Conservation (phyloP, 2,797 vertebrate species). For the Hyperoplus lanceolatus region DNA sequence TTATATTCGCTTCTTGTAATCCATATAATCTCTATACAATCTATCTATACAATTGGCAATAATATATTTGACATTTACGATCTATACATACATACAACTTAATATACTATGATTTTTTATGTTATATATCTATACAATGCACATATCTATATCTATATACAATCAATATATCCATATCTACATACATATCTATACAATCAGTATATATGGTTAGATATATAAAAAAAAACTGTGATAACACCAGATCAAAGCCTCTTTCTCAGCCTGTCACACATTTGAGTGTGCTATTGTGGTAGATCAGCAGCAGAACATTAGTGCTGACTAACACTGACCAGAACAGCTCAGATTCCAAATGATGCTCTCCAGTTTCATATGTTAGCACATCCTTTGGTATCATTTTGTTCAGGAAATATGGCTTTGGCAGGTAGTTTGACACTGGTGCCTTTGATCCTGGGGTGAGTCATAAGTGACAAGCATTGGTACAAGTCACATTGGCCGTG, state of each 20-base stretch:
- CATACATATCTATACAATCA: too few relatives aligned
- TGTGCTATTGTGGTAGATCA: slow-evolving; percentile 1
- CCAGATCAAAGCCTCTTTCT: background rate
- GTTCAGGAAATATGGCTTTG: slow-evolving; percentile 35
- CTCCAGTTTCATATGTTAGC: slow-evolving; percentile 41
- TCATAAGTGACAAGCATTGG: slow-evolving; percentile 55
- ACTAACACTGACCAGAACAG: slow-evolving; percentile 47
- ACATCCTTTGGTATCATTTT: slow-evolving; percentile 29
- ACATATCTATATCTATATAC: too few relatives aligned
- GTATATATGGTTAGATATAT: too few relatives aligned
- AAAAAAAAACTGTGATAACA: background rate
- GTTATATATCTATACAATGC: too few relatives aligned
- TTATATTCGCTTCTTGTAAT: too few relatives aligned
- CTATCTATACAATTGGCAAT: too few relatives aligned
- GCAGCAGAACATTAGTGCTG: slow-evolving; percentile 16
- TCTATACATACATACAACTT: too few relatives aligned
- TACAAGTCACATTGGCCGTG: slow-evolving; percentile 49
- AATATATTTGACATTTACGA: too few relatives aligned
- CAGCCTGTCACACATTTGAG: slow-evolving; percentile 2
- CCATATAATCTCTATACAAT: too few relatives aligned
- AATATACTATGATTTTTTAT: too few relatives aligned
- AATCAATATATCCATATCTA: too few relatives aligned
- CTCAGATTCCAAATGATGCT: slow-evolving; percentile 30
- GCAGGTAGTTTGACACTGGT: slow-evolving; percentile 57
- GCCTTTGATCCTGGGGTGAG: slow-evolving; percentile 66